phyloP scores from a whole-genome alignment of 2,797 vertebrate species.

The Coracias cyanogaster region DNA sequence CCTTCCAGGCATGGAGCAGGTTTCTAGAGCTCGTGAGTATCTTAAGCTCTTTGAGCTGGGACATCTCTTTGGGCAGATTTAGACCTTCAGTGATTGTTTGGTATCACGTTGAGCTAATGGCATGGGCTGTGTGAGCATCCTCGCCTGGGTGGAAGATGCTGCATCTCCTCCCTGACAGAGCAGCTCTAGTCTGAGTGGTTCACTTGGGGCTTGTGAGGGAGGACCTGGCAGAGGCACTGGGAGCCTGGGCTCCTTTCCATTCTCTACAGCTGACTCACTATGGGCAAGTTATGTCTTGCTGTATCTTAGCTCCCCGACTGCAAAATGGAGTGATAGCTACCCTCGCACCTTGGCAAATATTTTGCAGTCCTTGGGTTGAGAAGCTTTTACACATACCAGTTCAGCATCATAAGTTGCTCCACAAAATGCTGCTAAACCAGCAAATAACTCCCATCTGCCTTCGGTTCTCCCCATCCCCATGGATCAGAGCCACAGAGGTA shows the following conservation, averaged over 20 bases:
- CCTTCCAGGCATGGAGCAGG: neutral
- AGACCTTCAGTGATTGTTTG: neutral
- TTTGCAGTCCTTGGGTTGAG: neutral
- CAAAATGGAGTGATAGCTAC: neutral
- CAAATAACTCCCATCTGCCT: neutral
- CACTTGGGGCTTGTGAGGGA: neutral
- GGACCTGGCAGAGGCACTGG: neutral
- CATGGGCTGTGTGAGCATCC: neutral
- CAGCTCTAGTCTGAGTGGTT: neutral
- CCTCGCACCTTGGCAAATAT: neutral
- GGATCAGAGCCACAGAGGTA: neutral
- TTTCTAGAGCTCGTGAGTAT: neutral
- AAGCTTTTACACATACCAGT: fast-evolving
- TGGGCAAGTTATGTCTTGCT: neutral
- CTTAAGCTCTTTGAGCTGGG: neutral
- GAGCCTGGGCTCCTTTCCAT: neutral
- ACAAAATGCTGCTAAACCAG: neutral
- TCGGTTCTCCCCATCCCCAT: fast-evolving
- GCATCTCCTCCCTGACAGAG: neutral
- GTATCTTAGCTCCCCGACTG: neutral
- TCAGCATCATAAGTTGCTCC: neutral
- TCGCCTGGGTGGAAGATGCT: neutral
- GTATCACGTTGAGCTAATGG: neutral
- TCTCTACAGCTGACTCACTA: neutral
- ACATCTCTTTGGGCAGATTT: neutral